phyloP scores from a whole-genome alignment of 2,797 vertebrate genomes.

The Chelidonichthys spinosus region DNA sequence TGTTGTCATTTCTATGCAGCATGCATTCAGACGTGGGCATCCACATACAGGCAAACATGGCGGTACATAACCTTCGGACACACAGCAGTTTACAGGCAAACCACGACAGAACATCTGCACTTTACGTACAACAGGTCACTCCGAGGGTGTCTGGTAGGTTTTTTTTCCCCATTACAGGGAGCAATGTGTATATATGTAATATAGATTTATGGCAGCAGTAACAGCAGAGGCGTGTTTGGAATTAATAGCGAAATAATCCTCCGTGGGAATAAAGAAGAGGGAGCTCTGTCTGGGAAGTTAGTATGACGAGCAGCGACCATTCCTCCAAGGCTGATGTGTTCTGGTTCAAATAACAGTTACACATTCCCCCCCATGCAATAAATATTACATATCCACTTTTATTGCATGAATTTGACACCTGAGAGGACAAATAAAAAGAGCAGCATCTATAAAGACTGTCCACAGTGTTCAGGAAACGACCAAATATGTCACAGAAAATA shows the following conservation, averaged over 20 bases:
- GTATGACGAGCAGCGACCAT: conserved; percentile 32
- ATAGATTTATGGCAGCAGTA: conserved; percentile 45
- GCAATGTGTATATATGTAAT: conserved; percentile 19
- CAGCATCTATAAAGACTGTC: not conserved
- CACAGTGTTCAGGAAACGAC: not conserved
- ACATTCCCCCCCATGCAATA: not conserved
- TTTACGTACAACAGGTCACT: conserved; percentile 5
- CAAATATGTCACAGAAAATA: conserved; percentile 15
- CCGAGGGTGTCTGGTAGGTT: conserved; percentile 16
- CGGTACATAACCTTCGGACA: not conserved
- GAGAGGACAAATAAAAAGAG: conserved; percentile 26
- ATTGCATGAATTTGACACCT: conserved; percentile 1
- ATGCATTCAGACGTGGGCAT: not conserved
- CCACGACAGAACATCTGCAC: not conserved
- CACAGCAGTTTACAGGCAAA: not conserved
- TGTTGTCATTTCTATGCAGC: not conserved
- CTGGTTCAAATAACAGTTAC: conserved; percentile 20
- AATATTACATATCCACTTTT: conserved; percentile 19
- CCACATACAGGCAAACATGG: not conserved
- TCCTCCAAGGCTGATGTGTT: conserved; percentile 34
- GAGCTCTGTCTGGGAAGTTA: conserved; percentile 30
- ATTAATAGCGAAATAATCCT: conserved; percentile 50
- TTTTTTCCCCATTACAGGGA: conserved; percentile 32
- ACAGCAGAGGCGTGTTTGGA: conserved; percentile 39
- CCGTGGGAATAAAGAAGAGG: conserved; percentile 34